Conservation (phyloP, 1,140 invertebrate genomes). For the Trichonephila inaurata region DNA sequence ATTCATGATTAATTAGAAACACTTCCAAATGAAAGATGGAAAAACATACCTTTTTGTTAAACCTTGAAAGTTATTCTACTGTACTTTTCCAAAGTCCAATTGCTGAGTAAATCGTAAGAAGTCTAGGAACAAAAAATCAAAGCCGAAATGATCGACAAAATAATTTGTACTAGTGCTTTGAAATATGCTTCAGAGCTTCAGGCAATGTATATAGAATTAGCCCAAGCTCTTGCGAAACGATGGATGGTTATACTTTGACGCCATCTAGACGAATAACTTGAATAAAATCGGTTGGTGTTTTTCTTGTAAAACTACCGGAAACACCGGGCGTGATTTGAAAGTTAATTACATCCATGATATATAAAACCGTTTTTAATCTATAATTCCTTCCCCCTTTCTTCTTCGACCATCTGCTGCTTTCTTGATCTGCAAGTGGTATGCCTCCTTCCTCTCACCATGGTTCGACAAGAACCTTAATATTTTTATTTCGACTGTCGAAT, state of each 20-base stretch:
- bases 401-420: conserved; percentile 33
- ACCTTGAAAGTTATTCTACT: no score
- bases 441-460: background rate
- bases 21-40: no score
- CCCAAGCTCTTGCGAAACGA: background rate
- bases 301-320: conserved; percentile 41
- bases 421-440: background rate
- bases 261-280: background rate
- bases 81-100: no score
- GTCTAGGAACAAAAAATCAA: no score
- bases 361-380: conserved; percentile 49
- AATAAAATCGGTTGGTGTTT: background rate
- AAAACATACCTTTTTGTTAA: no score
- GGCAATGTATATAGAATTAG: background rate
- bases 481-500: conserved; percentile 34
- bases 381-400: background rate
- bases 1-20: no score
- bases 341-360: conserved; percentile 49
- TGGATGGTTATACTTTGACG: background rate
- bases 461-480: conserved; percentile 37
- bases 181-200: background rate
- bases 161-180: background rate
- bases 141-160: background rate
- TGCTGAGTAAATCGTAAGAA: no score
- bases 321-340: conserved; percentile 23